Conservation (phyloP, 1,140 invertebrate genomes). For the Brachionus asplanchnoidis region DNA sequence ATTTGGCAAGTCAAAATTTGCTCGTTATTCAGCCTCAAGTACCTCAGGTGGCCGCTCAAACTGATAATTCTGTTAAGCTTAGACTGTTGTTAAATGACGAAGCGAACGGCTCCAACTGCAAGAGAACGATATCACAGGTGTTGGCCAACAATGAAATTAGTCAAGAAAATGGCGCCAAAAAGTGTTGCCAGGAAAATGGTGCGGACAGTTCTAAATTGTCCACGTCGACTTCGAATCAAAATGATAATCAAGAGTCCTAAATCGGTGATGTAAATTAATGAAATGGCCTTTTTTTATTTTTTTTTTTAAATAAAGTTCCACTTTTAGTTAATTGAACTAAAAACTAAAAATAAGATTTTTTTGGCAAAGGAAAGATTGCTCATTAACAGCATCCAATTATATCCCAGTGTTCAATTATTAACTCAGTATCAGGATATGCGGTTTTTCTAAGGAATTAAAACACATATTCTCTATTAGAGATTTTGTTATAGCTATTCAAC, state of each 20-base stretch:
- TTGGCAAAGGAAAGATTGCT: background rate
- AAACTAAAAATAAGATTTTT: background rate
- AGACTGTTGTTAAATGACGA: constrained; percentile 34
- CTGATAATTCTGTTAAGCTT: constrained; percentile 3
- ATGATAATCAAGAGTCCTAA: background rate
- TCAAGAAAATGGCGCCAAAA: background rate
- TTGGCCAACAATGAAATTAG: background rate
- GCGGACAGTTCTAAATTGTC: constrained; percentile 21
- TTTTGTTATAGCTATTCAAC: background rate
- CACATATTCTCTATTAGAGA: background rate
- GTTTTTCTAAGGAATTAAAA: background rate
- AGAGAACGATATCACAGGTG: constrained; percentile 10
- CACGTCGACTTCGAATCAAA: background rate
- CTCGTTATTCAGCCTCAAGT: constrained; percentile 1
- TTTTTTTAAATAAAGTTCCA: constrained; percentile 14
- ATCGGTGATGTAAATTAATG: constrained; percentile 10
- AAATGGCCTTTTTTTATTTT: background rate
- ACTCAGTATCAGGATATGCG: background rate
- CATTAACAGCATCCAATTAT: background rate
- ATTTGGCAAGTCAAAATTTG: constrained; percentile 15
- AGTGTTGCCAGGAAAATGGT: background rate
- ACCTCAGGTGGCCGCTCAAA: background rate
- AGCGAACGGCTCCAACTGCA: background rate
- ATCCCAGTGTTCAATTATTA: background rate
- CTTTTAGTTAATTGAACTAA: constrained; percentile 24